Percentiles rank a stretch among this genome's conserved stretches.
Evolutionary conservation across 2,797 vertebrate genomes (phyloP).

Genomic region (Sparus aurata): DNA sequence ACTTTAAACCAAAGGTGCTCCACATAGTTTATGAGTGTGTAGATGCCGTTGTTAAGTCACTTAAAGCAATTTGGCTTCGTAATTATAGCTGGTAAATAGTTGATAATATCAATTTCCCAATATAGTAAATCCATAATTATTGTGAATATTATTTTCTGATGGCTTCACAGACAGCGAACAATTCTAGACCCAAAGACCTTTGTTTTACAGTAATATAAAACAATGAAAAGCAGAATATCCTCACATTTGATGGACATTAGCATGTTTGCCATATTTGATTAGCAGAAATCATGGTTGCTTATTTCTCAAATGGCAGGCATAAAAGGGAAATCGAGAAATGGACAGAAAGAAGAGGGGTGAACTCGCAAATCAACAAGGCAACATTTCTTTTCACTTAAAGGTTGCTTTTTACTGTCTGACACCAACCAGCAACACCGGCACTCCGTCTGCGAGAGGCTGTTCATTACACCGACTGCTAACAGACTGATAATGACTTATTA

Average conservation of each 20-base stretch:
- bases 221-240: neutral
- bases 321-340: neutral
- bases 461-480: constrained; percentile 75
- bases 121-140: too few relatives aligned
- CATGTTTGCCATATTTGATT: neutral
- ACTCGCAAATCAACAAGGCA: neutral
- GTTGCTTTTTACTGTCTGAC: constrained; percentile 59
- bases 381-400: neutral
- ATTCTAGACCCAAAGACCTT: neutral
- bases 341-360: neutral
- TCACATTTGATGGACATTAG: neutral
- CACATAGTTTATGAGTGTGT: too few relatives aligned
- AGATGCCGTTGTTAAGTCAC: too few relatives aligned
- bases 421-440: constrained; percentile 37
- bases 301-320: neutral
- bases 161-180: neutral
- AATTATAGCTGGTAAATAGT: too few relatives aligned
- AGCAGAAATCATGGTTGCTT: neutral
- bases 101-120: too few relatives aligned
- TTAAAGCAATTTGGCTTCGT: too few relatives aligned
- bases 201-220: neutral
- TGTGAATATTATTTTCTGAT: neutral
- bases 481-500: constrained; percentile 83
- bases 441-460: constrained; percentile 55
- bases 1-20: too few relatives aligned